A percentile compares a stretch with the other conserved stretches of the same genome.
These are phyloP conservation scores for Taphrorychus bicolor DNA, from an alignment of 2,888 invertebrate genomes.

Conservation along the genomic window DNA sequence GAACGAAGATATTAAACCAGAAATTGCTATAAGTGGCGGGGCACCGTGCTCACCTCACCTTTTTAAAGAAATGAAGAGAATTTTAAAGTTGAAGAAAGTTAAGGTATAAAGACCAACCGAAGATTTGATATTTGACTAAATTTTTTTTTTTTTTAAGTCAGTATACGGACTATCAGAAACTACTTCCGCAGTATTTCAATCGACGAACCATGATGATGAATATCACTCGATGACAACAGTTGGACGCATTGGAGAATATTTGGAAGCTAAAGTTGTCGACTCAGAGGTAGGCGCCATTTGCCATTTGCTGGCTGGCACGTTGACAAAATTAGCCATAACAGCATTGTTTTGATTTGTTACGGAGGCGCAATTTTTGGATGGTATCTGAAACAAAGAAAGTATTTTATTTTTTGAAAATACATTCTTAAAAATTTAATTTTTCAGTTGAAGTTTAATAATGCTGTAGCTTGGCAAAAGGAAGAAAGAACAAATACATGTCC, in stretches of 20 bases:
- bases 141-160: constrained; percentile 56
- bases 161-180: constrained; percentile 69
- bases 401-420: no score
- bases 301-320: no score
- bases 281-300: no score
- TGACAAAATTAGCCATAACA: no score
- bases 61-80: constrained; percentile 62
- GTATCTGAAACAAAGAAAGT: neutral
- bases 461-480: no score
- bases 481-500: no score
- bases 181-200: constrained; percentile 64
- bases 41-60: constrained; percentile 72
- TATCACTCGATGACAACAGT: constrained; percentile 62
- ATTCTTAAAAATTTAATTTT: no score
- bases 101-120: constrained; percentile 56
- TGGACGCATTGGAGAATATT: constrained; percentile 64
- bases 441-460: no score
- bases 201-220: constrained; percentile 59
- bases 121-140: neutral
- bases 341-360: no score
- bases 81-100: constrained; percentile 61
- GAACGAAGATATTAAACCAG: constrained; percentile 60
- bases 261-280: constrained; percentile 73
- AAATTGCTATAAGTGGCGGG: constrained; percentile 74
- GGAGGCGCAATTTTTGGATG: neutral